Base-by-base conservation (phyloP, 92 coral and sea anemone species). In the Phenganax marumi region DNA sequence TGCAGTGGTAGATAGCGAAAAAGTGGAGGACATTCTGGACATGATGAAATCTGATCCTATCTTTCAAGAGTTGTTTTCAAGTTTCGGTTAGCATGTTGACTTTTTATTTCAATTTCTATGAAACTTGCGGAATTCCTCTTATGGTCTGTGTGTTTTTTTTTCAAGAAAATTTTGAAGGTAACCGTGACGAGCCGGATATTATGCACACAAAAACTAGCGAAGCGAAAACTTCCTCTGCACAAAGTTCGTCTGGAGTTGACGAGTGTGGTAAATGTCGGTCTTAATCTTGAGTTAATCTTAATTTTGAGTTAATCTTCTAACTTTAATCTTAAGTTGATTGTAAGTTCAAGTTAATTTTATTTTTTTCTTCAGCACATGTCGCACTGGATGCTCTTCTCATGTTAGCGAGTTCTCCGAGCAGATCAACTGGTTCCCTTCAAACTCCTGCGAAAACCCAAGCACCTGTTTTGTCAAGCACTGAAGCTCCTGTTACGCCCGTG, bases 21-120 rank as follows among this genome's bases (percentile, higher is more conserved):
- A 61, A 78, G 97, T 93, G 12, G 91, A 93, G 46, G 94, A 91
- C 81, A 91, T 93, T 25, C 68, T 93, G 77, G 90, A 88, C 39
- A 85, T 90, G 50, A 87, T 90, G 90, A 90, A 91, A 53, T 86
- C 91, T 50, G 97, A 93, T 82, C 97, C 97, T 53, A 93, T 86
- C 10, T 93, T 93, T 87, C 97, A 90, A 61, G 87, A 90, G 1
- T 81, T 93, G 11, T 91, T 93, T 71, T 82, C 93, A 8, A 53
- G 86, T 47, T 86, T 93, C 72, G 92, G 94, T 69, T 50, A 85
- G 75, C 88, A 24, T 18, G 1, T 18, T 10, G 23, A 18, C 26
- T 63, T 18, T 56, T 19, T 56, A 33, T 33, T 33, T 33, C 5
- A 33, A 33, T 33, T 33, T 33, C 5, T 33, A 5, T 33, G 43